phyloP scores from a whole-genome alignment of 2,888 invertebrate genomes.

The Tryphoninae sp. region DNA sequence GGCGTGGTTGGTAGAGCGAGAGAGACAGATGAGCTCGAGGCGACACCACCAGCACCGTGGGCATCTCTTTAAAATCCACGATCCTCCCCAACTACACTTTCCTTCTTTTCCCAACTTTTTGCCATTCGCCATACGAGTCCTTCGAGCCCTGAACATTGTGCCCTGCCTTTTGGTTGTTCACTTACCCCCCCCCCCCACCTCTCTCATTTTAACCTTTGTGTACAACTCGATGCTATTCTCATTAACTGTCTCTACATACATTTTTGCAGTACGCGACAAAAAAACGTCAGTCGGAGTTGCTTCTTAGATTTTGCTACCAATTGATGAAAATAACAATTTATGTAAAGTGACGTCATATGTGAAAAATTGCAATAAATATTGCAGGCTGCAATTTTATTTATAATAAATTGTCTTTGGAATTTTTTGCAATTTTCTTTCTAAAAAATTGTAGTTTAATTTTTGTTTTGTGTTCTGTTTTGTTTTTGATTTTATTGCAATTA shows the following conservation, averaged over 20 bases:
- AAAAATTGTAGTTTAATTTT: no score
- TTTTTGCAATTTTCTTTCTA: no score
- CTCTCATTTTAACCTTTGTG: slow-evolving; percentile 16
- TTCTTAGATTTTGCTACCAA: not conserved
- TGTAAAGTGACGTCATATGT: not conserved
- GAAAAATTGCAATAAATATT: not conserved
- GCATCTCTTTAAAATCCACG: slow-evolving; percentile 52
- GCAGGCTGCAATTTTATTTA: no score
- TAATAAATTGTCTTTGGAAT: no score
- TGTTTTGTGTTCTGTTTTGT: no score
- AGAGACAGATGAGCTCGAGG: slow-evolving; percentile 51
- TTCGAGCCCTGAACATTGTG: slow-evolving; percentile 51
- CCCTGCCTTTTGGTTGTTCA: slow-evolving; percentile 43
- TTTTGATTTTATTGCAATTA: no score
- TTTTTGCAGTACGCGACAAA: not conserved
- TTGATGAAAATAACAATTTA: slow-evolving; percentile 10
- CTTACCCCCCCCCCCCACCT: slow-evolving; percentile 5
- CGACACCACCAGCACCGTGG: slow-evolving; percentile 31
- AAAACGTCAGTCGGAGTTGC: not conserved
- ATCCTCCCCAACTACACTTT: slow-evolving; percentile 43
- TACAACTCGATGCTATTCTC: slow-evolving; percentile 27
- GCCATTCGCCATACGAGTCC: slow-evolving; percentile 46
- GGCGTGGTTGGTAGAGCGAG: slow-evolving; percentile 23
- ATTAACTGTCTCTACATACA: not conserved
- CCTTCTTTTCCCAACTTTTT: slow-evolving; percentile 44